Evolutionary conservation across 2,797 vertebrate genomes (phyloP), one percentile per base, ranked within the genome.

Genomic region (Chrysocyon brachyurus): DNA sequence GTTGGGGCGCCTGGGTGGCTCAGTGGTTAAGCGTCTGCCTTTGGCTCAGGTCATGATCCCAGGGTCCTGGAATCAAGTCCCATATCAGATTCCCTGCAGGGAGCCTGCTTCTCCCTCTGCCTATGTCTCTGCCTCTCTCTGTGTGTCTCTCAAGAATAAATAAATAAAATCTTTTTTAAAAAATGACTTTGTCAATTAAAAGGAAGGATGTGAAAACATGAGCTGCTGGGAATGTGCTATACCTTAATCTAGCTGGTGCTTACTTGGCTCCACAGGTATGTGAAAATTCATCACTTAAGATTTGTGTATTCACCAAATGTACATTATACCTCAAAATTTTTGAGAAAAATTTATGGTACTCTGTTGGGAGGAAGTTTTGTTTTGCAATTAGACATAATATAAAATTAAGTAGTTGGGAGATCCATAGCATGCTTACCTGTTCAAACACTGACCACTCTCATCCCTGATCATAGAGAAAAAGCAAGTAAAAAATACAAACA

Each of bases 281-380:
- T 77, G 73, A 77, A 84, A 91, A 36, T 33, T 56, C 46, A 92
- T 52, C 66, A 33, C n/a, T 79, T 75, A 36, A 70, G 52, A 93
- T 59, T 12, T 94, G 61, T 57, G 24, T 57, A 63, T 83, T 94
- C 72, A 26, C 2, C 57, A 52, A 9, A 52, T 24, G 5, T n/a
- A 91, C 7, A 31, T 56, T 61, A 77, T 61, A 77, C 54, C 57
- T 82, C 26, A 46, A 59, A 22, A 68, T 46, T 78, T 94, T 33
- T 28, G 36, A 81, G 81, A 81, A 90, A 86, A 75, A 33, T 26
- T 10, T 56, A 85, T 31, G 31, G 11, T 52, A 91, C 72, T 88
- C 72, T 85, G 28, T 89, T 79, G 22, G 57, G 46, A 73, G 66
- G 84, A 89, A 52, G 31, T 19, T 96, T 78, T 94, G 56, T 49